phyloP scores from a whole-genome alignment of 2,797 vertebrate genomes.

The Tauraco hartlaubi region DNA sequence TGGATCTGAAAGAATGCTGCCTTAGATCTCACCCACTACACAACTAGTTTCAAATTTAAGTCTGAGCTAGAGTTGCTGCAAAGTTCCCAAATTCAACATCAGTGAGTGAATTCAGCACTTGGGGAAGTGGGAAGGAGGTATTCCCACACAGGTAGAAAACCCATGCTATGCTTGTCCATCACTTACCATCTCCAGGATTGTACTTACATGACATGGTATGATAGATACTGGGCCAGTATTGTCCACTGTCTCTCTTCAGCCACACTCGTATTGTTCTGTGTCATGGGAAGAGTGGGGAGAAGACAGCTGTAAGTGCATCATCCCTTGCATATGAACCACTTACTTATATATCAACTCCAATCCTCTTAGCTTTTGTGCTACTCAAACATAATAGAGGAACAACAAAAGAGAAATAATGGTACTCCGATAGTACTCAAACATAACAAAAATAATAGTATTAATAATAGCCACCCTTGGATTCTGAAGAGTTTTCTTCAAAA shows the following conservation, averaged over 20 bases:
- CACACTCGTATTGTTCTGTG: conserved; percentile 93
- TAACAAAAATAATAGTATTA: neutral
- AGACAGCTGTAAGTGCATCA: neutral
- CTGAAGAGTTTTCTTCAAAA: neutral
- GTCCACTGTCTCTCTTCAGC: conserved; percentile 98
- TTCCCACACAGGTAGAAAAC: neutral
- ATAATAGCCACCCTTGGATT: neutral
- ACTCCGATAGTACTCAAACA: neutral
- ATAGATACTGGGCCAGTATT: conserved; percentile 98
- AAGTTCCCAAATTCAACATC: neutral
- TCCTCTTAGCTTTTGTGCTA: neutral
- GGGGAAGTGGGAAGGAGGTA: neutral
- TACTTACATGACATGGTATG: conserved; percentile 97
- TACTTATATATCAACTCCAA: neutral
- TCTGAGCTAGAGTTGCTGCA: neutral
- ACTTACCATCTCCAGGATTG: neutral
- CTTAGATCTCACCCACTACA: neutral
- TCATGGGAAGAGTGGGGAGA: neutral
- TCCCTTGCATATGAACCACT: neutral
- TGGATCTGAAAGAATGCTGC: neutral
- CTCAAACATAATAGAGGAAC: neutral
- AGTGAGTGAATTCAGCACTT: neutral
- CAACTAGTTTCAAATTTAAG: neutral
- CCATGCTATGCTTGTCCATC: neutral
- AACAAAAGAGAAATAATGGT: neutral